Evolutionary conservation across 2,113 vertebrate species (phyloP), one percentile per base, ranked within the genome.

Genomic region (Burhinus bistriatus): DNA sequence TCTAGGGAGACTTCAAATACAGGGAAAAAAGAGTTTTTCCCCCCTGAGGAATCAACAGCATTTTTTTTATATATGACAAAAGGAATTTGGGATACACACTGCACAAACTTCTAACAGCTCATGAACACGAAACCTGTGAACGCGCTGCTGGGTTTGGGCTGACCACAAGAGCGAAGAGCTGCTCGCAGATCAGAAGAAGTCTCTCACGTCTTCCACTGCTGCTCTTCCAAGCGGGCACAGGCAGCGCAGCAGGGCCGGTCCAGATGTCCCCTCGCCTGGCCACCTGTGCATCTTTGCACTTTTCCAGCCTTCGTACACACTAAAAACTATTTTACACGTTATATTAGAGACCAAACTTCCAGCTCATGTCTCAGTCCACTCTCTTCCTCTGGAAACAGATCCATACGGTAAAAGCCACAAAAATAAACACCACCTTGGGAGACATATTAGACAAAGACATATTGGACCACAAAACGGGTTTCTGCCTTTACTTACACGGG

Each of bases 391-490:
- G 83, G 85, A 92, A 95, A 93, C 76, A 85, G 79, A 94, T 44
- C 95, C 93, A 5, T 65, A 97, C 90, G 95, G 96, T 83, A 89
- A 96, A 98, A 98, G 97, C 93, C 98, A 98, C 96, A 79, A 73
- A 68, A 85, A 59, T 66, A 75, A 90, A 77, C 95, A 97, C 97
- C 96, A 97, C 96, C 97, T 97, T 94, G 92, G 94, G 97, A 98
- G 97, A 98, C 96, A 70, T 76, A 96, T 96, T 97, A 93, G 96
- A 98, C 97, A 82, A 97, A 93, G 96, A 98, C 97, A 80, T 83
- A 91, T 96, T 96, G 83, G 93, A 98, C 96, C 96, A 97, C 96
- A 44, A 8, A 66, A 97, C 84, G 19, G 95, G 61, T 90, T 97
- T 95, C 71, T 93, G 97, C 97, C 97, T 97, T 96, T 93, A 87